Percentiles rank a stretch among this genome's conserved stretches.
These are phyloP conservation scores for Spinibarbus caldwelli DNA, from an alignment of 2,797 vertebrate genomes.

Conservation along the genomic window DNA sequence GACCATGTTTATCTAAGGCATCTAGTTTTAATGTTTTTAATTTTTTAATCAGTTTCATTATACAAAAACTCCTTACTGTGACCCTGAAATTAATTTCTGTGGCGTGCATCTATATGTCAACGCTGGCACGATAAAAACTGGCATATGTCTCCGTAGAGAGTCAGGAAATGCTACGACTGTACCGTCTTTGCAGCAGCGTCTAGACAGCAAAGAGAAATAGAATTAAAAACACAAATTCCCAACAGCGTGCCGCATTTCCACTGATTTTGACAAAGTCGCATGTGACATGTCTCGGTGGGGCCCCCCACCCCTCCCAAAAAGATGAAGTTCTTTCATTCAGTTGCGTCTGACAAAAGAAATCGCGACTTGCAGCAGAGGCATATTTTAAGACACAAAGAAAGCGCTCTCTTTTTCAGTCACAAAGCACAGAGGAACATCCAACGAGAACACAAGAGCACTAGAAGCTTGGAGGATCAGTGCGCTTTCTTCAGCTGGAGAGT, in stretches of 20 bases:
- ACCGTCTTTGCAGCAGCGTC: constrained; percentile 52
- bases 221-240: constrained; percentile 64
- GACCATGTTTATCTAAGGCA: background rate
- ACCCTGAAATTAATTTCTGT: background rate
- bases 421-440: constrained; percentile 56
- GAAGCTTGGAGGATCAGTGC: constrained; percentile 39
- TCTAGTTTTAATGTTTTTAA: background rate
- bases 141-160: constrained; percentile 46
- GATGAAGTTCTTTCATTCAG: constrained; percentile 64
- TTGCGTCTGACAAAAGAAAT: constrained; percentile 62
- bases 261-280: constrained; percentile 57
- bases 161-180: constrained; percentile 23
- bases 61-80: background rate
- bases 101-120: background rate
- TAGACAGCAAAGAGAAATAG: constrained; percentile 59
- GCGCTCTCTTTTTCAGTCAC: constrained; percentile 48
- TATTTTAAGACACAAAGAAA: constrained; percentile 60
- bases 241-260: constrained; percentile 48
- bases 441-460: constrained; percentile 49
- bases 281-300: constrained; percentile 56
- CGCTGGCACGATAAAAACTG: constrained; percentile 26
- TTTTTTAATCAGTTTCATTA: background rate
- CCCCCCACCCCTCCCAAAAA: constrained; percentile 49
- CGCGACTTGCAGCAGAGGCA: constrained; percentile 50
- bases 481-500: constrained; percentile 49